A percentile compares a stretch with the other conserved stretches of the same genome.
These are phyloP conservation scores for Elachura formosa DNA, from an alignment of 2,113 vertebrate species.

Conservation along the genomic window DNA sequence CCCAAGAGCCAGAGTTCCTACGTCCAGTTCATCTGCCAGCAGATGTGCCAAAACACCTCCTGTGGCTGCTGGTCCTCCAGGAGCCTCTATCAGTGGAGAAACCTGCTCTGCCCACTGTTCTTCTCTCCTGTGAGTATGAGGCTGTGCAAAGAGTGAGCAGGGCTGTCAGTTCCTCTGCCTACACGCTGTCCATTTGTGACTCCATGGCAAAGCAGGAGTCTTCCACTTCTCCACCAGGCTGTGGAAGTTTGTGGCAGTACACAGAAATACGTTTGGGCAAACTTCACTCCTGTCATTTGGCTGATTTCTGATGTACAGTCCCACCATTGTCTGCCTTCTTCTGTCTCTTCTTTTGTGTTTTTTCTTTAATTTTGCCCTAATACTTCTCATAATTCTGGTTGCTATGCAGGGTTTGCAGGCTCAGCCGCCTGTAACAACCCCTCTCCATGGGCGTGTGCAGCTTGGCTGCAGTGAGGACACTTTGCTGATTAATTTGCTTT, in stretches of 20 bases:
- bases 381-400: slow-evolving; percentile 7
- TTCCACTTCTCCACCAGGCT: too few relatives aligned
- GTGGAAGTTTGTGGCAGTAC: not conserved
- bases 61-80: not conserved
- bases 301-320: not conserved
- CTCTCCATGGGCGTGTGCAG: not conserved
- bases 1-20: not conserved
- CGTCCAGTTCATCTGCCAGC: not conserved
- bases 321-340: not conserved
- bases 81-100: not conserved
- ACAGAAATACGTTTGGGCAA: not conserved
- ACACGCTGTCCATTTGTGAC: accelerated
- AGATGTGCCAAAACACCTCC: not conserved
- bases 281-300: not conserved
- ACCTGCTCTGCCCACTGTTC: not conserved
- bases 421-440: not conserved
- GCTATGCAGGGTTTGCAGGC: slow-evolving; percentile 36
- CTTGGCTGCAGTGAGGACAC: not conserved
- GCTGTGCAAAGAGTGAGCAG: not conserved
- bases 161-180: not conserved
- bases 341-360: not conserved
- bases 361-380: not conserved
- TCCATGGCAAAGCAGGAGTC: not conserved
- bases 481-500: slow-evolving; percentile 18
- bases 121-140: not conserved